These are phyloP conservation scores for Triops cancriformis DNA, from an alignment of 1,140 invertebrate species.

Conservation along the genomic window DNA sequence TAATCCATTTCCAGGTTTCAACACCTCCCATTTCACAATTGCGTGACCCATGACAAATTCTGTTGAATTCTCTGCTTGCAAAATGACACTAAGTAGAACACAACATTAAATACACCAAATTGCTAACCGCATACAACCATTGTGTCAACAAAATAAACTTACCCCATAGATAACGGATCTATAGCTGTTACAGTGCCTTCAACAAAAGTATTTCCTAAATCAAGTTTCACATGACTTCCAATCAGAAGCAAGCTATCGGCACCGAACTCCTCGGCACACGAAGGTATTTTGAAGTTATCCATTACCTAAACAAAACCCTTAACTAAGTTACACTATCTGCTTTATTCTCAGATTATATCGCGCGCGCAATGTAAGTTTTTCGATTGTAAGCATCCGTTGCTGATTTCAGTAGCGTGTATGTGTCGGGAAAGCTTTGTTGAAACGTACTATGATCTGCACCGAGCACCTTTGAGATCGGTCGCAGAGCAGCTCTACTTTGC, in stretches of 20 bases:
- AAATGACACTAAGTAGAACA: conserved; percentile 15
- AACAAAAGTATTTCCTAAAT: neutral
- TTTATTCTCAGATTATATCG: neutral
- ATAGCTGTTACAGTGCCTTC: neutral
- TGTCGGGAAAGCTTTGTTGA: too few species aligned
- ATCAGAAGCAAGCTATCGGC: neutral
- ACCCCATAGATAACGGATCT: neutral
- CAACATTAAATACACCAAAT: neutral
- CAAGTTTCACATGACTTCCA: neutral
- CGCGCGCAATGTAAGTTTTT: too few species aligned
- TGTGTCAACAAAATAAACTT: neutral
- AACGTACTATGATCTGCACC: too few species aligned
- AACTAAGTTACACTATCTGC: neutral
- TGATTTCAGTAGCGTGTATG: too few species aligned
- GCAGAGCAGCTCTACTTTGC: too few species aligned
- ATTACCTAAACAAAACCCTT: neutral
- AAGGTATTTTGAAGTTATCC: neutral
- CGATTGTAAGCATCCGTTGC: too few species aligned
- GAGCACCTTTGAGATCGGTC: too few species aligned
- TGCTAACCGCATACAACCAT: neutral
- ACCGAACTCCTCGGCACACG: neutral
- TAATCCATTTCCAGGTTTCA: neutral
- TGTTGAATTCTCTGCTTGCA: neutral
- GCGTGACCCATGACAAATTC: conserved; percentile 8
- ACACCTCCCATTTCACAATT: neutral